Evolutionary conservation across 2,113 vertebrate species (phyloP).

Genomic region (Rhodinocichla rosea): DNA sequence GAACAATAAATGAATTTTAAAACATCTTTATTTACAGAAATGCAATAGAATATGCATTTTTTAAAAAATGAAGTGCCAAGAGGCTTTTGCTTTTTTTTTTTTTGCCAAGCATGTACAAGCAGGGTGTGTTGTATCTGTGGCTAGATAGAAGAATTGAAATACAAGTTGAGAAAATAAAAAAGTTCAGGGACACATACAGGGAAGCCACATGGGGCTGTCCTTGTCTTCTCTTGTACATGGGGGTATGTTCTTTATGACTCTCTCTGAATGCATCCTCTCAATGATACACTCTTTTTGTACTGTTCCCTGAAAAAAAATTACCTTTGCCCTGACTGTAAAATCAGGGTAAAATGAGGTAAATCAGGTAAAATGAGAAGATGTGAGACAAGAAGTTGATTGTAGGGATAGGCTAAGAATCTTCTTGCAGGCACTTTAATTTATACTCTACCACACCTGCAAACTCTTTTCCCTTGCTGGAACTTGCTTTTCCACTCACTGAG

Average conservation of each 20-base stretch:
- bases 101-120: too few relatives aligned
- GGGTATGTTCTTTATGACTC: background rate
- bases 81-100: background rate
- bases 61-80: background rate
- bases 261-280: background rate
- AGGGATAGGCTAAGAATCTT: background rate
- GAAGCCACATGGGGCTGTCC: background rate
- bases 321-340: background rate
- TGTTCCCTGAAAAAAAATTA: background rate
- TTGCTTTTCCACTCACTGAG: background rate
- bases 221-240: background rate
- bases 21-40: slow-evolving; percentile 31
- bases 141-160: background rate
- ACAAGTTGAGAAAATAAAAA: background rate
- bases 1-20: slow-evolving; percentile 46
- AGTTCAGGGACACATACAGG: background rate
- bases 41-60: background rate
- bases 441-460: background rate
- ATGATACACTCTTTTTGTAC: rapidly evolving
- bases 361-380: background rate
- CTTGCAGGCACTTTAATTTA: background rate
- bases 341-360: background rate
- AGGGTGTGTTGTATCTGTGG: background rate
- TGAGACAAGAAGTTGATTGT: background rate
- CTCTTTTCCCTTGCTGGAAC: background rate